Conservation (phyloP, 2,797 vertebrate species). For the Lagodon rhomboides region DNA sequence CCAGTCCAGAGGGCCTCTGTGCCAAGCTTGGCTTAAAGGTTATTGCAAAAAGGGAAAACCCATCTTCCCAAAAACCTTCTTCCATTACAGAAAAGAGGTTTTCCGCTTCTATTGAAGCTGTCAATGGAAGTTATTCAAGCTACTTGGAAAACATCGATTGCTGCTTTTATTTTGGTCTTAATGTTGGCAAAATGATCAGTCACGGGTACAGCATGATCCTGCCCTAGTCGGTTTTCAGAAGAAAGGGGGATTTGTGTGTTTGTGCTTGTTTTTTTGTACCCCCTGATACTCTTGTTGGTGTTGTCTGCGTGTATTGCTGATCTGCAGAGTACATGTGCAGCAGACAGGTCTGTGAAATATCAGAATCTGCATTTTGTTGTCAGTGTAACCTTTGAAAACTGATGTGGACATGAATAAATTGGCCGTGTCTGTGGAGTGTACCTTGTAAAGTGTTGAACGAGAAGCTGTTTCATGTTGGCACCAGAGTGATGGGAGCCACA, state of each 20-base stretch:
- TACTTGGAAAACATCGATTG: conserved; percentile 69
- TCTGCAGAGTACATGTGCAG: conserved; percentile 54
- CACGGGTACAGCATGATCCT: conserved; percentile 55
- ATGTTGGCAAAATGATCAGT: conserved; percentile 63
- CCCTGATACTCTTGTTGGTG: conserved; percentile 23
- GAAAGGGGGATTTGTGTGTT: conserved; percentile 38
- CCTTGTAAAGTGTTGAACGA: conserved; percentile 56
- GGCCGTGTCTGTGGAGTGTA: conserved; percentile 25
- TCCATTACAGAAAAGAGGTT: conserved; percentile 73
- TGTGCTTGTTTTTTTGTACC: conserved; percentile 24
- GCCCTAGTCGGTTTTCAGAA: conserved; percentile 53
- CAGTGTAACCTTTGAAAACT: conserved; percentile 46
- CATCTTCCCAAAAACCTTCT: conserved; percentile 65
- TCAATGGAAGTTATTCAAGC: conserved; percentile 75
- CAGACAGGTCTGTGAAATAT: conserved; percentile 62
- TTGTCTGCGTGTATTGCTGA: conserved; percentile 43
- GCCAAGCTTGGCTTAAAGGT: conserved; percentile 71
- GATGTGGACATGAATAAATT: conserved; percentile 44
- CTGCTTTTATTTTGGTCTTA: conserved; percentile 61
- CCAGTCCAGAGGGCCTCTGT: conserved; percentile 51
- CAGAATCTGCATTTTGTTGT: conserved; percentile 48
- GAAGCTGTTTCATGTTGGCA: conserved; percentile 62
- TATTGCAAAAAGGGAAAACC: conserved; percentile 70
- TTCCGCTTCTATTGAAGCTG: conserved; percentile 70
- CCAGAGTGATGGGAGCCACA: conserved; percentile 56